Conservation (phyloP, 1,140 invertebrate genomes). For the Drosophila virilis region DNA sequence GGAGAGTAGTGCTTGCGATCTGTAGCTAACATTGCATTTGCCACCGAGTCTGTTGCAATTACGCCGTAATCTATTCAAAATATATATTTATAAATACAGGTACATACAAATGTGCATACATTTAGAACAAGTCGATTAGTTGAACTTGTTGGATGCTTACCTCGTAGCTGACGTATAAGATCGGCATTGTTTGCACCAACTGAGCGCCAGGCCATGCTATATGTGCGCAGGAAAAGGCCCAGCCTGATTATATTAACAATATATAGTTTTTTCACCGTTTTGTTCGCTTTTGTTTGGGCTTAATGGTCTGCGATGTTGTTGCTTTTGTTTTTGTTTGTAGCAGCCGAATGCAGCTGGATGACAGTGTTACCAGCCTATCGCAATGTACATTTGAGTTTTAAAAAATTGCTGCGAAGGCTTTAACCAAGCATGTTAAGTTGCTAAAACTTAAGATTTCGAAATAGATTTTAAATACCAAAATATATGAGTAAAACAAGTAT, state of each 20-base stretch:
- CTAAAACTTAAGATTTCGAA: background rate
- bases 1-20: slow-evolving; percentile 91
- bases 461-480: background rate
- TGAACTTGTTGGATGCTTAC: slow-evolving; percentile 85
- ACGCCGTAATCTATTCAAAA: slow-evolving; percentile 91
- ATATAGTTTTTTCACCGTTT: slow-evolving; percentile 29
- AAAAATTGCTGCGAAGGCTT: background rate
- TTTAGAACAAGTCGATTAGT: slow-evolving; percentile 29
- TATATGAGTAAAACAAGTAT: background rate
- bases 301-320: background rate
- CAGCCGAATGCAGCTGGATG: slow-evolving; percentile 20
- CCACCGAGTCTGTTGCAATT: slow-evolving; percentile 91
- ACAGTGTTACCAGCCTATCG: slow-evolving; percentile 28
- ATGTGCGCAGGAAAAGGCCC: slow-evolving; percentile 57
- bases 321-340: slow-evolving; percentile 21
- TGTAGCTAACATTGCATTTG: slow-evolving; percentile 92
- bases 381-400: slow-evolving; percentile 1
- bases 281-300: slow-evolving; percentile 19
- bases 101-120: slow-evolving; percentile 15
- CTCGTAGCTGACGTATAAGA: slow-evolving; percentile 91
- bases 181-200: slow-evolving; percentile 94
- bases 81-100: slow-evolving; percentile 43
- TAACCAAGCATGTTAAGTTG: background rate
- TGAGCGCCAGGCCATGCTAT: slow-evolving; percentile 90
- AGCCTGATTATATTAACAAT: slow-evolving; percentile 46